Conservation (phyloP, 2,797 vertebrate species). For the Spea hammondii region DNA sequence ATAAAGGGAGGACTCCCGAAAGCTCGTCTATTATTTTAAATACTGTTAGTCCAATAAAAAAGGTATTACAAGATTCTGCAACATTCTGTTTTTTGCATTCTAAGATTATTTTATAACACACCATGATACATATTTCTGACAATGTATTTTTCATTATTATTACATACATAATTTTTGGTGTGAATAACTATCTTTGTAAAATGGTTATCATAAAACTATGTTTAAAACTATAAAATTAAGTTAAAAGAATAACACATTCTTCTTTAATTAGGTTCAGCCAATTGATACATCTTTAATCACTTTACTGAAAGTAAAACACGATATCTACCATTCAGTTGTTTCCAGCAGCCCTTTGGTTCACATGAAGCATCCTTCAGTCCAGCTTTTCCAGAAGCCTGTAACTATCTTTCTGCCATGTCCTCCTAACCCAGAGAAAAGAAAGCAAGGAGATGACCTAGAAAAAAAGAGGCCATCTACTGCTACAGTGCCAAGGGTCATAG, state of each 20-base stretch:
- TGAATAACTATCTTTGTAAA: no score
- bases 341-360: conserved; percentile 77
- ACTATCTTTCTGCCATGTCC: conserved; percentile 77
- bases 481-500: conserved; percentile 52
- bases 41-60: no score
- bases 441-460: conserved; percentile 58
- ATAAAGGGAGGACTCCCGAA: no score
- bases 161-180: no score
- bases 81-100: no score
- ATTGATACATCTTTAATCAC: conserved; percentile 74
- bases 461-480: conserved; percentile 49
- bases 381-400: conserved; percentile 70
- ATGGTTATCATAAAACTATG: no score
- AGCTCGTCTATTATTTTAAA: no score
- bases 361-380: conserved; percentile 73
- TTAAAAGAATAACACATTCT: neutral
- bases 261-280: conserved; percentile 74
- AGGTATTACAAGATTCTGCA: no score
- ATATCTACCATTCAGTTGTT: conserved; percentile 67
- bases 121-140: no score
- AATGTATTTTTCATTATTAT: no score
- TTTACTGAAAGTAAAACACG: conserved; percentile 70
- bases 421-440: conserved; percentile 72
- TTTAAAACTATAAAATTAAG: no score
- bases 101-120: no score